Percentiles rank a stretch among this genome's conserved stretches.
Conservation (phyloP, 2,113 vertebrate genomes). For the Paradisaea rubra region DNA sequence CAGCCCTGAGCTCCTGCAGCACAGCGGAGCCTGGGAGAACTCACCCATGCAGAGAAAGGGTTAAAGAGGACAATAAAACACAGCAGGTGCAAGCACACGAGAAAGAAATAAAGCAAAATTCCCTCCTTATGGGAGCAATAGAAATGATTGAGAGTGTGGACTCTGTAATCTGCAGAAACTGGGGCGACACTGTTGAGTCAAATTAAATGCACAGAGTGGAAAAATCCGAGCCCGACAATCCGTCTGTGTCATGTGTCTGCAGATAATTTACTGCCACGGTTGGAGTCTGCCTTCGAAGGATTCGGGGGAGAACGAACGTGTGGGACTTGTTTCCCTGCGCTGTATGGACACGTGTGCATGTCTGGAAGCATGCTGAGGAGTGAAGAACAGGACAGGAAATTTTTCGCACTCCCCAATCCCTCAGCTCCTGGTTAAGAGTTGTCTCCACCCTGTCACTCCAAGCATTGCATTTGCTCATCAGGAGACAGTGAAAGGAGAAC, state of each 20-base stretch:
- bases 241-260: not conserved
- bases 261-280: not conserved
- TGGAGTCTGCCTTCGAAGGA: not conserved
- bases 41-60: not conserved
- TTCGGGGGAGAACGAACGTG: not conserved
- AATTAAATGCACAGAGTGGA: conserved; percentile 12
- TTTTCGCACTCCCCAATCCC: not conserved
- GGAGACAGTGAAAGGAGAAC: not conserved
- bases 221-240: not conserved
- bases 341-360: rapidly evolving
- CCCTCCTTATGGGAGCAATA: conserved; percentile 35
- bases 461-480: not conserved
- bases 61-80: conserved; percentile 31
- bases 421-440: not conserved
- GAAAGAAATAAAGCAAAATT: conserved; percentile 42
- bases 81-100: conserved; percentile 42
- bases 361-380: not conserved
- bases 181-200: not conserved
- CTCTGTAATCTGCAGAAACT: conserved; percentile 8
- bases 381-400: not conserved
- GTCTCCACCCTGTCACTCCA: not conserved
- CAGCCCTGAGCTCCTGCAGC: not conserved
- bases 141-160: conserved; percentile 36
- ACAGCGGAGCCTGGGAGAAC: not conserved
- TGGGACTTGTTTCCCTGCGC: not conserved